Base-by-base conservation (phyloP, 2,113 vertebrate species). In the Phyllopteryx taeniolatus region DNA sequence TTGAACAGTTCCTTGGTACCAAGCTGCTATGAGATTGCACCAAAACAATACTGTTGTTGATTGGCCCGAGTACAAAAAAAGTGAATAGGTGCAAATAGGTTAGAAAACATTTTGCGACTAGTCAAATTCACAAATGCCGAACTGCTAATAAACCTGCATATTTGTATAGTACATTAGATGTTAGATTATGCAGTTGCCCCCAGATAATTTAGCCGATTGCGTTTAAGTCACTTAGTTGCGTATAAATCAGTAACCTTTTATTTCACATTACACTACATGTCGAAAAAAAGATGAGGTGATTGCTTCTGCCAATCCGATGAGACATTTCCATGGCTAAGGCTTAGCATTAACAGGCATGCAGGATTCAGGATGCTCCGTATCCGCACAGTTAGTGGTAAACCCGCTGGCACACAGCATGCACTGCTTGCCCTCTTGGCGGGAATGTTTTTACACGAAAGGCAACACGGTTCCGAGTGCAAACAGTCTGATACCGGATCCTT, bases 331-430 rank as follows among this genome's bases (percentile, higher is more conserved):
- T 90, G 92, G 90, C 70, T 65, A 75, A 75, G 83, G 73, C 80
- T 92, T 85, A 91, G 66, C 47, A 46, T 56, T 46, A 12, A 62
- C 51, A 79, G 88, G 77, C 85, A 92, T 94, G 83, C 92, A 92
- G 93, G 93, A 94, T 91, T 80, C 89, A 92, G 92, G 88, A 90
- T 83, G 80, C 68, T 73, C 57, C 0, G 78, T 64, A 87, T 94
- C 89, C 86, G 87, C 74, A 27, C 67, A 62, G 68, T 72, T 22
- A 11, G 60, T 61, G 76, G 53, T 73, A 56, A 60, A 73, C 33
- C 62, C 51, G 33, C 73, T 63, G 72, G 42, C 53, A 64, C 84
- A 57, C 75, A 72, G 70, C 69, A 13, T 11, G 79, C 64, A 72
- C 44, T 35, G 57, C 76, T 60, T 42, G 56, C 60, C 49, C 54